Base-by-base conservation (phyloP, 1,140 invertebrate genomes). In the Phortica variegata region DNA sequence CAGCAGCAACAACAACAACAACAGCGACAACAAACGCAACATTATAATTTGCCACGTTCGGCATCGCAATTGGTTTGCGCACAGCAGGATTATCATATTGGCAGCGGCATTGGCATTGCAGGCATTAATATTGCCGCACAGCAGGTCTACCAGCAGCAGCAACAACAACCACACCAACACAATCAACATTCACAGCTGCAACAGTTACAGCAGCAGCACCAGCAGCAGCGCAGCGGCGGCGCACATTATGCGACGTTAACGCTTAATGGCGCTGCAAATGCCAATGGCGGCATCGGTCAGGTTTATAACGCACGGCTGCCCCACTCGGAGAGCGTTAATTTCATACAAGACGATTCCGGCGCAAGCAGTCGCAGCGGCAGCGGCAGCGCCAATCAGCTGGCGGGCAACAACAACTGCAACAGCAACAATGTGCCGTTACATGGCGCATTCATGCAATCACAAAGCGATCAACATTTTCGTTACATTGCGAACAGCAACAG, bases 1-100 rank as follows among this genome's bases (percentile, higher is more conserved):
- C 26, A 7, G 26, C 26, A 29, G 85, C 70, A 85, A 85, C 34
- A 85, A 85, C 46, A 58, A 78, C 61, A 70, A 77, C 76, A 48
- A 82, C 77, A 60, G 85, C 23, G 49, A 83, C 76, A 60, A 85
- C 15, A 87, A 80, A 84, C 36, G 32, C 32, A 9, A 10, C 54
- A 63, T 7, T 65, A 57, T 9, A 49, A 55, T 29, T 37, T 75
- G 19, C 70, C 73, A 4, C 45, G 73, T 10, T 73, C 69, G 17
- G 73, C 73, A 5, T 75, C 73, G 1, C 70, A 75, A 51, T 34
- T 72, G 41, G 66, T 69, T 10, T 57, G 52, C 15, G 23, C 13
- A 38, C 16, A 38, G 9, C 16, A 12, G 6, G 16, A n/a, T 65
- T 62, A 12, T 19, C 58, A 12, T 49, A 58, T 12, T 17, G n/a